Evolutionary conservation across 1,140 invertebrate genomes (phyloP).

Genomic region (Aphelenchoides avenae): DNA sequence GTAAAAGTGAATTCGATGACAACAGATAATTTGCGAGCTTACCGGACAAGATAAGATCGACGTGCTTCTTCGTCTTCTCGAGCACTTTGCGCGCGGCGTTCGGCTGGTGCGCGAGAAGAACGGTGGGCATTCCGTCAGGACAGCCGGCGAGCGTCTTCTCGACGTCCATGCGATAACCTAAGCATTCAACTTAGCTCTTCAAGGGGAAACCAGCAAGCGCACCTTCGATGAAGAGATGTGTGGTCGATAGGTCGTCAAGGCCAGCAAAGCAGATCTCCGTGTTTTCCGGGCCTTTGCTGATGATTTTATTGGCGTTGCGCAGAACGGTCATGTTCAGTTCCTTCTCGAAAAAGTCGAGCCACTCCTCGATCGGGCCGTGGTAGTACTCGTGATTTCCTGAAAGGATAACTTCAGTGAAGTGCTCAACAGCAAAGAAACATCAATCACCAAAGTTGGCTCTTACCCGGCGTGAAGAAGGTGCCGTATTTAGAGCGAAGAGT

Average conservation of each 20-base stretch:
- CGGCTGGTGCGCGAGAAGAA: conserved; percentile 42
- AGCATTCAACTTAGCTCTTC: neutral
- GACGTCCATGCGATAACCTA: conserved; percentile 36
- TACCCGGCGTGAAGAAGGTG: conserved; percentile 32
- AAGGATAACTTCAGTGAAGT: neutral
- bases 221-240: conserved; percentile 22
- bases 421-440: conserved; percentile 22
- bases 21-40: conserved; percentile 19
- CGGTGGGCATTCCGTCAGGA: conserved; percentile 16
- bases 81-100: conserved; percentile 37
- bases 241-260: conserved; percentile 36
- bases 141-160: conserved; percentile 30
- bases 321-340: conserved; percentile 32
- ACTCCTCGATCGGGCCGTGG: conserved; percentile 35
- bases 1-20: neutral
- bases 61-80: conserved; percentile 12
- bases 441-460: conserved; percentile 25
- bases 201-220: conserved; percentile 2
- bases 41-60: conserved; percentile 36
- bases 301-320: conserved; percentile 15
- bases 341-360: conserved; percentile 35
- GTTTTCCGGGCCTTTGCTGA: conserved; percentile 2
- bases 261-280: conserved; percentile 34
- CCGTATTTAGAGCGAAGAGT: conserved; percentile 34
- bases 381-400: conserved; percentile 31